Percentiles rank a stretch among this genome's conserved stretches.
These are phyloP conservation scores for Aptenodytes forsteri DNA, from an alignment of 2,113 vertebrate species.

Conservation along the genomic window DNA sequence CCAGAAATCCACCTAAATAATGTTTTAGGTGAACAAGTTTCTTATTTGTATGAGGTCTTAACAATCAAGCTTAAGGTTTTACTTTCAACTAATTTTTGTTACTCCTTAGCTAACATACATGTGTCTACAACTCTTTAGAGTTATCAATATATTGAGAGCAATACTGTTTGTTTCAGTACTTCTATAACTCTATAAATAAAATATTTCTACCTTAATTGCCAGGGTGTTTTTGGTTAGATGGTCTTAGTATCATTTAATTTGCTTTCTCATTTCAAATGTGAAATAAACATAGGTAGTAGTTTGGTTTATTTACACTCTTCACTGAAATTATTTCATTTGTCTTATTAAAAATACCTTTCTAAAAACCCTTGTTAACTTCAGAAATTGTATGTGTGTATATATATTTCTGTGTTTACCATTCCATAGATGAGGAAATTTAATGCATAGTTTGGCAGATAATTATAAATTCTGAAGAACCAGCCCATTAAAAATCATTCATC, in stretches of 20 bases:
- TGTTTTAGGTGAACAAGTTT: rapidly evolving
- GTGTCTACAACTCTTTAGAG: neutral
- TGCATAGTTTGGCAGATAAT: neutral
- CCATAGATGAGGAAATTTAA: neutral
- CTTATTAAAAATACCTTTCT: neutral
- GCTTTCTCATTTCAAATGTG: neutral
- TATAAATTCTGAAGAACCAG: neutral
- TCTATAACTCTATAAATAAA: neutral
- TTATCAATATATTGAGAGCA: neutral
- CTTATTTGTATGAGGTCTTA: neutral
- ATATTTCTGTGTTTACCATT: neutral
- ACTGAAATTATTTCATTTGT: neutral
- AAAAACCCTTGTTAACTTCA: neutral
- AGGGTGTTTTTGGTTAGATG: neutral
- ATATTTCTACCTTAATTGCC: neutral
- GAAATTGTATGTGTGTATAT: neutral
- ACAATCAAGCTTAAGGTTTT: neutral
- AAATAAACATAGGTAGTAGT: neutral
- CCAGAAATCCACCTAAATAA: neutral
- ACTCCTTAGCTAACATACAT: neutral
- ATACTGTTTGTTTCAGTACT: neutral
- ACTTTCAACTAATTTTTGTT: neutral
- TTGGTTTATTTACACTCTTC: neutral
- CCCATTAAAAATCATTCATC: neutral
- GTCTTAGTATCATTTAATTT: neutral